Percentiles rank a stretch among this genome's conserved stretches.
Evolutionary conservation across 2,888 invertebrate genomes (phyloP).

Genomic region (Napeogenes sylphis): DNA sequence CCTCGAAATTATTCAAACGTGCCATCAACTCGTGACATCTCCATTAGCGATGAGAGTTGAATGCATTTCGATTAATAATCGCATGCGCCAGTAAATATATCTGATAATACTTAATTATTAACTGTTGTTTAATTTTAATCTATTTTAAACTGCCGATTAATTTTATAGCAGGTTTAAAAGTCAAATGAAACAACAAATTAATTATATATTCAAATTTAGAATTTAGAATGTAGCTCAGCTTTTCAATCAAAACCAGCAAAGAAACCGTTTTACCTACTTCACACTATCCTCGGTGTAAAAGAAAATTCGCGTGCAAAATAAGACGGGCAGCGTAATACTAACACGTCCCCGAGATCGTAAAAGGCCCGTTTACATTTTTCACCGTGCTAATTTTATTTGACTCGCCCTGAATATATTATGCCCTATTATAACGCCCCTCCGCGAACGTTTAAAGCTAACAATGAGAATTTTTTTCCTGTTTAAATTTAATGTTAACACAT

Average conservation of each 20-base stretch:
- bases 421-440: conserved; percentile 72
- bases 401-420: conserved; percentile 76
- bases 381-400: conserved; percentile 78
- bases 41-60: conserved; percentile 47
- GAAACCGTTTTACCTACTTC: conserved; percentile 21
- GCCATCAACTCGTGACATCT: conserved; percentile 40
- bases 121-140: conserved; percentile 32
- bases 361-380: conserved; percentile 76
- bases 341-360: conserved; percentile 70
- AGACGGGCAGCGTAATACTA: conserved; percentile 58
- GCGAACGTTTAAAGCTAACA: conserved; percentile 67
- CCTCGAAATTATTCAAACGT: conserved; percentile 36
- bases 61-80: conserved; percentile 56
- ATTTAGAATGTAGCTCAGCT: not conserved
- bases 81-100: conserved; percentile 37
- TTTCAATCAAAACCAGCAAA: conserved; percentile 24
- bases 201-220: not conserved
- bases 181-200: too few relatives aligned
- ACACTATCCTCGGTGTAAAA: conserved; percentile 30
- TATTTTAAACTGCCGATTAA: conserved; percentile 20
- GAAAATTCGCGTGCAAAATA: conserved; percentile 45
- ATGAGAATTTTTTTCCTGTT: conserved; percentile 61
- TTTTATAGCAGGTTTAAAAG: conserved; percentile 8
- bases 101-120: conserved; percentile 42
- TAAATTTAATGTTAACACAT: conserved; percentile 65